Base-by-base conservation (phyloP, 2,797 vertebrate species). In the Heliangelus exortis region DNA sequence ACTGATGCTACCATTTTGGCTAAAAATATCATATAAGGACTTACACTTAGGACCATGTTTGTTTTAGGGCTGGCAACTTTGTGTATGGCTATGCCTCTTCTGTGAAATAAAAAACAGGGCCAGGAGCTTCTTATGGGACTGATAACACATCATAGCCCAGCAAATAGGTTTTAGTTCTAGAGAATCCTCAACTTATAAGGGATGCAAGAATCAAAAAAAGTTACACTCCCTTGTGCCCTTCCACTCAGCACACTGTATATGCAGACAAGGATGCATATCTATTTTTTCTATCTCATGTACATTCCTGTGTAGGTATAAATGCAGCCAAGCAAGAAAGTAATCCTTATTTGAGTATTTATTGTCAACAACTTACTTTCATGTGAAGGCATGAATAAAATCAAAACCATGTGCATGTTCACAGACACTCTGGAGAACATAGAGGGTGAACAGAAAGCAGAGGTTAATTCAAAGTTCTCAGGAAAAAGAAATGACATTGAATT, bases 281-380 rank as follows among this genome's bases (percentile, higher is more conserved):
- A 33, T 41, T 7, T 90, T 66, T 85, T 71, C 36, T 81, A 25
- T n/a, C 6, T 51, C 6, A 66, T 62, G 76, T 73, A 4, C 15
- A 33, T 58, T 62, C 13, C 7, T 6, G 25, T 48, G 34, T 68
- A 62, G 5, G 6, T 53, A 45, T 31, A 81, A 68, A 75, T 48
- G 75, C 3, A 80, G 4, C 7, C 0, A 0, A 81, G 10, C 3
- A 88, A 62, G 6, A 47, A 67, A 51, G 18, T 36, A 54, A 22
- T 17, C 10, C 4, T 57, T 31, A 12, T 76, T n/a, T 78, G 17
- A 41, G 15, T 63, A 55, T 74, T 78, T 90, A 31, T 54, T 9
- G 7, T 77, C 12, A 47, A 34, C 41, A 77, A 36, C 7, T 68
- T 67, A 25, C 21, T 83, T 61, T 62, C 20, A 3, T 63, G 5